Base-by-base conservation (phyloP, 2,113 vertebrate species). In the Chlamydotis undulata region DNA sequence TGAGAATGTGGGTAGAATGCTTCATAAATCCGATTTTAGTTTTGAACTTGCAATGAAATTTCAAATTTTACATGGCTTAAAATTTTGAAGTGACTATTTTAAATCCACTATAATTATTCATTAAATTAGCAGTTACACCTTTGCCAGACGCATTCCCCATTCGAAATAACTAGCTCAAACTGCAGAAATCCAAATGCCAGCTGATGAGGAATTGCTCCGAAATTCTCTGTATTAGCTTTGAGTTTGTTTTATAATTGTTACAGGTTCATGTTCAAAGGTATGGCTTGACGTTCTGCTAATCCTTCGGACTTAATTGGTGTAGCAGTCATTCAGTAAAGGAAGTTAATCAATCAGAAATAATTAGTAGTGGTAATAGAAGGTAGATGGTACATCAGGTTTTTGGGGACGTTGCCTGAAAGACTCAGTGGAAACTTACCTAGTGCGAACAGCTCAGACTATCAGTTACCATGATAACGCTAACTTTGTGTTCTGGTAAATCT, bases 341-440 rank as follows among this genome's bases (percentile, higher is more conserved):
- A 64, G 35, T 60, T 87, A 84, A 82, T 83, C 10, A 83, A 33
- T 79, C 79, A 83, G 83, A 92, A 92, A 73, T 93, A 79, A 88
- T 88, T 65, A 79, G 22, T 47, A 53, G 87, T 59, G 53, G 41
- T 13, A 50, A 37, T 53, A 78, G 49, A 82, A 81, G 47, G 63
- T 35, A 81, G 35, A 52, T 31, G 37, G 17, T 79, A 43, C 43
- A 10, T 75, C 15, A 41, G 19, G 61, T 31, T 55, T 92, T 63
- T 67, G 43, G 64, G 39, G 70, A 37, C 8, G 1, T 15, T 59
- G 49, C 8, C 49, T 68, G 43, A 68, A 89, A 87, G 43, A 21
- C 13, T 57, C 11, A 17, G 14, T n/a, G 21, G 29, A 75, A 57
- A 67, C 12, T 56, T 94, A 74, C 29, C 49, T 75, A 24, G 16